Evolutionary conservation across 2,797 vertebrate genomes (phyloP).

Genomic region (Acanthis flammea): DNA sequence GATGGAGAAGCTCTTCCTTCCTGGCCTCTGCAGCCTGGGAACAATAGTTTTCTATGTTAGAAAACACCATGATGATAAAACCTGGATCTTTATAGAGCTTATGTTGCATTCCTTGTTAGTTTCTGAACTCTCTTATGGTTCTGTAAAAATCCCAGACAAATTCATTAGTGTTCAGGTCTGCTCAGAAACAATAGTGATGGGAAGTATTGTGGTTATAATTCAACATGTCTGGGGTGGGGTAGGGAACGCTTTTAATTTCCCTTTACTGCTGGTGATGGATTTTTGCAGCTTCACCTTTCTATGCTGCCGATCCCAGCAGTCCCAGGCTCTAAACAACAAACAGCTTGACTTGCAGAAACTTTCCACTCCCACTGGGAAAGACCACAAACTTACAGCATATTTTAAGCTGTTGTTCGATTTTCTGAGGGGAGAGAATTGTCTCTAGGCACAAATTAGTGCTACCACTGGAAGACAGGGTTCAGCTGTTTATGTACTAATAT

Average conservation of each 20-base stretch:
- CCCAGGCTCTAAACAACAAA: conserved; percentile 36
- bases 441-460: conserved; percentile 73
- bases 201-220: conserved; percentile 29
- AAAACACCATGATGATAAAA: background rate
- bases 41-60: background rate
- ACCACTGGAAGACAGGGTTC: conserved; percentile 68
- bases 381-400: conserved; percentile 50
- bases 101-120: background rate
- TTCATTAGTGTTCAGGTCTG: conserved; percentile 34
- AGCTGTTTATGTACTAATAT: conserved; percentile 76
- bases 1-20: background rate
- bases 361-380: conserved; percentile 54
- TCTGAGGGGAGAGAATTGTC: conserved; percentile 64
- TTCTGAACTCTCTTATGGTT: conserved; percentile 19
- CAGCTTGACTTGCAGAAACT: conserved; percentile 66
- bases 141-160: conserved; percentile 36
- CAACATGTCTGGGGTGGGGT: conserved; percentile 29
- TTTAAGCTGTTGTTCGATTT: conserved; percentile 68
- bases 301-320: conserved; percentile 18
- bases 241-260: conserved; percentile 54
- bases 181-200: conserved; percentile 36
- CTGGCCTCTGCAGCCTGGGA: background rate
- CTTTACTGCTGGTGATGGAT: conserved; percentile 45
- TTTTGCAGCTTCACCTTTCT: conserved; percentile 52
- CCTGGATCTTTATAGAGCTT: background rate